Evolutionary conservation across 2,888 invertebrate species (phyloP), one percentile per base, ranked within the genome.

Genomic region (Hedya salicella): DNA sequence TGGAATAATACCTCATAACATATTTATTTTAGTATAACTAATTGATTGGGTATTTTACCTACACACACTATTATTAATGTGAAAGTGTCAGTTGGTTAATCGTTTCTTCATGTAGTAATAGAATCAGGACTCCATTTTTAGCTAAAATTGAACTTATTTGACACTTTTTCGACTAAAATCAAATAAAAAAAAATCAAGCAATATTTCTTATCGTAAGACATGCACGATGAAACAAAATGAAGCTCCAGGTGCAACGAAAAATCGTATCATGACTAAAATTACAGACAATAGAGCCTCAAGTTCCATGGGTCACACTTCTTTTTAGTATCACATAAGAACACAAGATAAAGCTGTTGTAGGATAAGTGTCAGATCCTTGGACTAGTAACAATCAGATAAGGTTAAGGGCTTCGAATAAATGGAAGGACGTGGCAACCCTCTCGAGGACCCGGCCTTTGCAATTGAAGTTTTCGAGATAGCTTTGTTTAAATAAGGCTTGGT

Each of bases 401-500:
- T 70, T 56, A 72, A 75, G 70, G 75, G 70, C 71, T 71, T 62
- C 69, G 71, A 78, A 81, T 79, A 79, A 79, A 80, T 73, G 78
- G 76, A 81, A 71, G 73, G 71, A 71, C 69, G 75, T 72, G 71
- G 57, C 73, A 79, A 75, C 76, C 79, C 75, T 83, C 79, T 74
- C 76, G 73, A 76, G 77, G 70, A 69, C 67, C 71, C 69, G 56
- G 42, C 13, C 56, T 30, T 71, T 69, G 68, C 72, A 56, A 44
- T 56, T 17, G 69, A 54, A 74, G 71, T 72, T 72, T 69, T 70
- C 71, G 30, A 78, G 81, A 85, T 82, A 82, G 82, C 78, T 82
- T 80, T 78, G 75, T 78, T 78, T 75, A 76, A 53, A 77, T 79
- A 78, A 76, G 77, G 79, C 76, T 74, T 72, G 77, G 76, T 75